A percentile compares a stretch with the other conserved stretches of the same genome.
phyloP scores from a whole-genome alignment of 2,113 vertebrate genomes.

The Pseudopodoces humilis region DNA sequence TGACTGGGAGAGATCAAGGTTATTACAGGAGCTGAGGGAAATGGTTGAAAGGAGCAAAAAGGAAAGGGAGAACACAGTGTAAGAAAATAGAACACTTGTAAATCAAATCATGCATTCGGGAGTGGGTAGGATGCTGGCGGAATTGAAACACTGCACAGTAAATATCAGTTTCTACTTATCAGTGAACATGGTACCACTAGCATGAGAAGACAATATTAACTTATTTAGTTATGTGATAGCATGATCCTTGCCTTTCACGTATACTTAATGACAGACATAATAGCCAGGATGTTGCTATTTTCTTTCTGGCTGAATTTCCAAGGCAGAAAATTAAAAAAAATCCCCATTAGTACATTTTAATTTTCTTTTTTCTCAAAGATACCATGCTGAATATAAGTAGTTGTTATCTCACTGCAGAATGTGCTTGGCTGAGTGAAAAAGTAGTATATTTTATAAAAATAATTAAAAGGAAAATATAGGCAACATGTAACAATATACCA shows the following conservation, averaged over 20 bases:
- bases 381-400: background rate
- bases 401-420: background rate
- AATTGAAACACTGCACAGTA: background rate
- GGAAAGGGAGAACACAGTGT: background rate
- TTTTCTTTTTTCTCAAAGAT: background rate
- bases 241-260: background rate
- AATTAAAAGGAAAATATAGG: background rate
- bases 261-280: background rate
- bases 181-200: background rate
- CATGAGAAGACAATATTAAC: background rate
- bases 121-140: background rate
- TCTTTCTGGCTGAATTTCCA: background rate
- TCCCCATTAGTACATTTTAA: background rate
- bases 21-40: slow-evolving; percentile 38
- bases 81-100: background rate
- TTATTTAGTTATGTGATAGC: background rate
- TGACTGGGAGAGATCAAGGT: slow-evolving; percentile 44
- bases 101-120: slow-evolving; percentile 1
- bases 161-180: background rate
- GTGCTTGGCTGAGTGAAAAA: background rate
- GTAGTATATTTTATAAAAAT: background rate
- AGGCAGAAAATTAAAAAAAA: background rate
- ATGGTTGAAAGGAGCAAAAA: slow-evolving; percentile 21
- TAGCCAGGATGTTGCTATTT: background rate
- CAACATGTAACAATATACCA: background rate